Evolutionary conservation across 2,888 invertebrate genomes (phyloP), one percentile per base, ranked within the genome.

Genomic region (Hypena proboscidalis): DNA sequence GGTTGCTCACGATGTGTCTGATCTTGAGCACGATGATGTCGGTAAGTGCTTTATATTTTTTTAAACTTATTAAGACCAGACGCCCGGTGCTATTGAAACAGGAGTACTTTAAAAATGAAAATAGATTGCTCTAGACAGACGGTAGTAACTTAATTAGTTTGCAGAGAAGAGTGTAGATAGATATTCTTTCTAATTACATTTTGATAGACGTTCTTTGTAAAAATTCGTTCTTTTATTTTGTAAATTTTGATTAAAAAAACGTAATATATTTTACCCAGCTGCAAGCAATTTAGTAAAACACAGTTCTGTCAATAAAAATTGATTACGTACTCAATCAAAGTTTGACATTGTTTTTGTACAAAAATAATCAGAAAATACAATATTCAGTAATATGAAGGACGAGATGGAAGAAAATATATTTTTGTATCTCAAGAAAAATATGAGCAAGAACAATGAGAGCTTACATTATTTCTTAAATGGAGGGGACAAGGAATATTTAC

Each of bases 1-100:
- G 78, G 92, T 93, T 53, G 92, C 92, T 60, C 92, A 89, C 67
- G 90, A 87, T 65, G 85, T 80, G 69, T 80, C 86, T 44, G 86
- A 88, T 75, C 80, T 85, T 70, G 86, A 89, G 63, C 83, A 87
- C 69, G 90, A 92, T 56, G 92, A 92, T 59, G 86, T 92, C 51
- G 92, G 92, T 84, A 80, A 92, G 84, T 91, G 64, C 74, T 83
- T 69, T 72, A 71, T 70, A 47, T 52, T 58, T 61, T 38, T 56
- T 56, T 38, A 29, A 13, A 32, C 26, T 34, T 53, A 50, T 47
- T 45, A 48, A 46, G 27, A 48, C 42, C 48, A 58, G 43, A 49
- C 42, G 40, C 30, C 34, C 17, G 8, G 31, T 44, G 45, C 55
- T 49, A n/a, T n/a, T n/a, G n/a, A n/a, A n/a, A n/a, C n/a, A n/a